phyloP scores from a whole-genome alignment of 1,140 invertebrate genomes.

The Lepidostoma basale region DNA sequence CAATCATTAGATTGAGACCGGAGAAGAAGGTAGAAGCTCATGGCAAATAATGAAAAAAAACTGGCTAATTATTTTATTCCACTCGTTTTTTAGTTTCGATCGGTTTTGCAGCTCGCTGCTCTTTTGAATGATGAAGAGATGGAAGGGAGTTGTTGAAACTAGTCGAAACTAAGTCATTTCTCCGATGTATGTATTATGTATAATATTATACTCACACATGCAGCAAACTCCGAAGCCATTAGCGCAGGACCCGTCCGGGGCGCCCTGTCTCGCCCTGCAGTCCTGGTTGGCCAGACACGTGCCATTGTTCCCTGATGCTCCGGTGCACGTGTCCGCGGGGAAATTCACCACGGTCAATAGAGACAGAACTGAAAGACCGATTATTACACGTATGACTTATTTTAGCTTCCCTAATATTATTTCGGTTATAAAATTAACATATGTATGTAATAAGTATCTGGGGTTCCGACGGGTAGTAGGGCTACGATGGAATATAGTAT shows the following conservation, averaged over 20 bases:
- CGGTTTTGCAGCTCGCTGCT: background rate
- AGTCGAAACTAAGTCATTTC: background rate
- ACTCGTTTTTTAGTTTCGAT: slow-evolving; percentile 36
- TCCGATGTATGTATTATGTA: background rate
- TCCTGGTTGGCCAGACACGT: slow-evolving; percentile 74
- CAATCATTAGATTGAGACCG: too few relatives aligned
- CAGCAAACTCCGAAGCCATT: slow-evolving; percentile 78
- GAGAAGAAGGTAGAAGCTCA: background rate
- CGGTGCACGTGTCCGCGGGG: slow-evolving; percentile 70
- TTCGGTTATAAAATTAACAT: background rate
- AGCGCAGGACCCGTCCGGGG: slow-evolving; percentile 75
- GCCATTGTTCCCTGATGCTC: slow-evolving; percentile 75
- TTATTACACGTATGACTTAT: too few relatives aligned
- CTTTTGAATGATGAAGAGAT: background rate
- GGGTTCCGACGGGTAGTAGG: background rate
- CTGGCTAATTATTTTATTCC: too few relatives aligned
- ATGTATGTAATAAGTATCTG: background rate
- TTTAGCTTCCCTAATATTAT: background rate
- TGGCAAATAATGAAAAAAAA: background rate
- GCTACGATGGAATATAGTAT: background rate
- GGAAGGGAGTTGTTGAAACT: too few relatives aligned
- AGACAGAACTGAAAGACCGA: slow-evolving; percentile 69
- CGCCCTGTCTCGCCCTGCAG: slow-evolving; percentile 70
- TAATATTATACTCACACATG: slow-evolving; percentile 64
- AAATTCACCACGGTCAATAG: slow-evolving; percentile 78